Evolutionary conservation across 2,113 vertebrate genomes (phyloP), one percentile per base, ranked within the genome.

Genomic region (Cettia cetti): DNA sequence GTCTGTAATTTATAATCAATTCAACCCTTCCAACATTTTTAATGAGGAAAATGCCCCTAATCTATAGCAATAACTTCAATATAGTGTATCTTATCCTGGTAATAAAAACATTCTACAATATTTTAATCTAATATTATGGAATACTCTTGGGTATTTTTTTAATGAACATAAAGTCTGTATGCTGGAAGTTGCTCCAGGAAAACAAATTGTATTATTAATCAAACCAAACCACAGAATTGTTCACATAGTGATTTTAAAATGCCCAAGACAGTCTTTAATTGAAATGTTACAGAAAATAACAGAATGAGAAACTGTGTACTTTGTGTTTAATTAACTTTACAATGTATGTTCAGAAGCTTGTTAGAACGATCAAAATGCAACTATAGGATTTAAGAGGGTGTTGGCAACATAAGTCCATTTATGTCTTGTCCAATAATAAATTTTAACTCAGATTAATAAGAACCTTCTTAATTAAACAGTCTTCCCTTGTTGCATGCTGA

Each of bases 141-240:
- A 89, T 90, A 83, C 66, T 50, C 75, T 47, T 21, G 74, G 45
- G 63, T 66, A 42, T 79, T 81, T 76, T 83, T 76, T 0, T 84
- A 92, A 93, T 76, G 70, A 94, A 76, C 26, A 15, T 69, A 53
- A 93, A 70, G 50, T 8, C 39, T 86, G 60, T 81, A 79, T 88
- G 59, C 74, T 91, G 66, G 60, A 91, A 95, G 53, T 89, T 78
- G 61, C 24, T 82, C 44, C 40, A 68, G 76, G 88, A 86, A 88
- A 94, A 76, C 59, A 93, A 90, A 85, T 72, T 87, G 40, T 91
- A 49, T 76, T 93, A 87, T 93, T 96, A 94, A 94, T 93, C 82
- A 96, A 95, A 82, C 22, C 28, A 64, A 94, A 80, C 19, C 63
- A 77, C 5, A 54, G 40, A 68, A 53, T 94, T 94, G 39, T 90